These are phyloP conservation scores for Labroides dimidiatus DNA, from an alignment of 2,797 vertebrate species.

Conservation along the genomic window DNA sequence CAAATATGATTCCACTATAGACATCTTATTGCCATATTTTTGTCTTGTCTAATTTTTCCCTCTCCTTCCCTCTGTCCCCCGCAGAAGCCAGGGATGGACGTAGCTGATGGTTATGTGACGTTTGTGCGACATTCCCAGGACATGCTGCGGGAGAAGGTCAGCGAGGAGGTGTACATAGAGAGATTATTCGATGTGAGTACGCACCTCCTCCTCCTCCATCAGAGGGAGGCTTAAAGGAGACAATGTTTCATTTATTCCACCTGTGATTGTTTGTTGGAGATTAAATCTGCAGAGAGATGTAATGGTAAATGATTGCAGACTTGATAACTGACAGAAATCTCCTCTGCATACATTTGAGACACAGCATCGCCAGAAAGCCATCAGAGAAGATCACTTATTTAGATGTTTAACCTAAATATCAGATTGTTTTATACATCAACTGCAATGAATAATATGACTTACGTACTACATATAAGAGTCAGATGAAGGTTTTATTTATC, in stretches of 20 bases:
- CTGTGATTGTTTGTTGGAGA: slow-evolving; percentile 6
- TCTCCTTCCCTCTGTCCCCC: slow-evolving; percentile 28
- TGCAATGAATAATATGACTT: too few species aligned
- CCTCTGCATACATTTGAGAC: not conserved
- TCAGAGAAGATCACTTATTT: too few species aligned
- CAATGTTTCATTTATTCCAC: slow-evolving; percentile 12
- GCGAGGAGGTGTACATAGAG: slow-evolving; percentile 99
- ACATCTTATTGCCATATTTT: not conserved
- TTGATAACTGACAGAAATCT: not conserved
- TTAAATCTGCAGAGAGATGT: slow-evolving; percentile 4
- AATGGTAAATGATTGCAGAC: not conserved
- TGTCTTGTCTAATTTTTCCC: not conserved
- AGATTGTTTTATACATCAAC: too few species aligned
- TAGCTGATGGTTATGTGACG: slow-evolving; percentile 98
- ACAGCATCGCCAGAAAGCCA: too few species aligned
- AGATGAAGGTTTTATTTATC: too few species aligned
- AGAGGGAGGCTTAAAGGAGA: not conserved
- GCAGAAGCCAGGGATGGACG: slow-evolving; percentile 99
- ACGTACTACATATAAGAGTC: too few species aligned
- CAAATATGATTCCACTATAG: not conserved
- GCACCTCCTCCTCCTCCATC: not conserved
- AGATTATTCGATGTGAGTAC: slow-evolving; percentile 99
- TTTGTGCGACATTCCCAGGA: slow-evolving; percentile 99
- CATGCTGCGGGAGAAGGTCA: slow-evolving; percentile 99
- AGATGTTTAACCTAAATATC: too few species aligned